Base-by-base conservation (phyloP, 1,140 invertebrate genomes). In the Diorhabda sublineata region DNA sequence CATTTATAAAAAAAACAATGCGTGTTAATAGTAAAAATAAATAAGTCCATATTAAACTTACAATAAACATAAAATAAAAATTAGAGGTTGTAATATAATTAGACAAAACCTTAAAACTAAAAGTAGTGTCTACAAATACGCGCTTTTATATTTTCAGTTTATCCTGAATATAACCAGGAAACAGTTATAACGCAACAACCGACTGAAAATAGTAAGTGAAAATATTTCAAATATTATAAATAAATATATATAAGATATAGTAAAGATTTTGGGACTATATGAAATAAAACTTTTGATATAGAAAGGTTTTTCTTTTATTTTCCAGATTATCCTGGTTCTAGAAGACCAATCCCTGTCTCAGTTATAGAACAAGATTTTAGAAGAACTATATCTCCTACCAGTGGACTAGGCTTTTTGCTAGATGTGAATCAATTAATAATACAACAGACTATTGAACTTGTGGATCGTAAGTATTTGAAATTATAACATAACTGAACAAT, bases 371-470 rank as follows among this genome's bases (percentile, higher is more conserved):
- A 84, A 83, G 81, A 81, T 41, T 83, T 77, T 8, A 74, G 76
- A 45, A 77, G 80, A 8, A 81, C 81, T 71, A 84, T 86, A 73
- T 82, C 86, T 52, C 85, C 85, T 2, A 76, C 82, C 43, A 78
- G 83, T 68, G 86, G 86, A 5, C 76, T 87, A 58, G 85, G 87
- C 75, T 86, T 87, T 74, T 82, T 87, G 52, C 82, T 82, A 45
- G 85, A 85, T 3, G 82, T 83, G 3, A 76, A 82, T 65, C 82
- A 79, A 57, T 69, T 87, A 0, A 81, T 83, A 60, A 86, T 87
- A 26, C 85, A 86, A 72, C 86, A 87, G 74, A 87, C 85, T 44
- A 82, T 87, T 4, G 86, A 87, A 77, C 77, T 87, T 3, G 80
- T 78, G 71, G 85, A 87, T 64, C 74, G 86, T 87, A 77, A 82